These are phyloP conservation scores for Alethe diademata DNA, from an alignment of 2,113 vertebrate species.

Conservation along the genomic window DNA sequence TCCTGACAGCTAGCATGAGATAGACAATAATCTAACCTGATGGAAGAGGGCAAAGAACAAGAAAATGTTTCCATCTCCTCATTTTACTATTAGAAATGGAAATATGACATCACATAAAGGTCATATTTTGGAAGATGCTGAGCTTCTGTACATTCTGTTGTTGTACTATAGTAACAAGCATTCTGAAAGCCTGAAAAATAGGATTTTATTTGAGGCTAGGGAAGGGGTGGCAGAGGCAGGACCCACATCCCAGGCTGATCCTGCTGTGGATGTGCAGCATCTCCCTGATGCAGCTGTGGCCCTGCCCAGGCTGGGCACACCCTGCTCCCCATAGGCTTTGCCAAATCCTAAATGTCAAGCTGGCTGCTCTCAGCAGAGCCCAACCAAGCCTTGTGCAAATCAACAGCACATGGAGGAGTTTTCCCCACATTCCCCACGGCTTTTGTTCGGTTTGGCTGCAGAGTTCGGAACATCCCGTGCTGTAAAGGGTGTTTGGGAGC, in stretches of 20 bases:
- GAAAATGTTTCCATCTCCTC: background rate
- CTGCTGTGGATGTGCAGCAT: background rate
- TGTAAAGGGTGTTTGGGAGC: constrained; percentile 25
- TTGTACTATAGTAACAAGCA: background rate
- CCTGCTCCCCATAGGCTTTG: background rate
- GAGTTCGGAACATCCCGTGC: background rate
- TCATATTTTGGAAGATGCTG: background rate
- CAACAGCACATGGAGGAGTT: background rate
- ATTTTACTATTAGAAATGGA: background rate
- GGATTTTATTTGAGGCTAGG: background rate
- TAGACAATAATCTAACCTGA: background rate
- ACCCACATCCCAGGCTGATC: background rate
- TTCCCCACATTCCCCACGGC: background rate
- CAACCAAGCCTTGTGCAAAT: constrained; percentile 19
- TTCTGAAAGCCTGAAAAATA: background rate
- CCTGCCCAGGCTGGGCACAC: constrained; percentile 34
- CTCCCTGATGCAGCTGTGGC: constrained; percentile 12
- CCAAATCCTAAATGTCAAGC: constrained; percentile 17
- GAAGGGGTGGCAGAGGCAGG: background rate
- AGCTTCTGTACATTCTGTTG: background rate
- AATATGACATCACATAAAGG: background rate
- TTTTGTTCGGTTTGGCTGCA: background rate
- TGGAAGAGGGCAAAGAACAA: background rate
- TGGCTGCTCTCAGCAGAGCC: background rate
- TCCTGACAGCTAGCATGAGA: background rate